Conservation (phyloP, 2,888 invertebrate genomes). For the Melanchra persicariae region DNA sequence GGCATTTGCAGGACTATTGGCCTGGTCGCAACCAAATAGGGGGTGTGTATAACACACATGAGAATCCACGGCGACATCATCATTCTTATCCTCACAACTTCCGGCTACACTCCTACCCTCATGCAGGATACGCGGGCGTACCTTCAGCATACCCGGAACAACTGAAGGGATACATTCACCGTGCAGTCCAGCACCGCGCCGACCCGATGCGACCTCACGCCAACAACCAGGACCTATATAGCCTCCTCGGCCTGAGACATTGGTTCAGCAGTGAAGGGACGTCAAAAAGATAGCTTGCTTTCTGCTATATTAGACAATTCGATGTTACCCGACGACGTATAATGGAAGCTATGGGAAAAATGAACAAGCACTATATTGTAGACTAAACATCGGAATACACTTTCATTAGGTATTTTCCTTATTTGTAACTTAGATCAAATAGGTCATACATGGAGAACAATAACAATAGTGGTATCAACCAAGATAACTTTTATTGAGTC, state of each 20-base stretch:
- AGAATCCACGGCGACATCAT: conserved; percentile 86
- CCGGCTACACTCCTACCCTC: conserved; percentile 79
- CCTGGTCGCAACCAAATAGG: conserved; percentile 82
- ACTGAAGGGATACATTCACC: conserved; percentile 79
- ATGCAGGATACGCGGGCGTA: conserved; percentile 71
- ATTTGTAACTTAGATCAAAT: conserved; percentile 19
- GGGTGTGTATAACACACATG: conserved; percentile 85
- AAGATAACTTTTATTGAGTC: conserved; percentile 13
- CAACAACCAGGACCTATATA: conserved; percentile 85
- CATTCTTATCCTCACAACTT: conserved; percentile 85
- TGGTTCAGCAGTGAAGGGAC: conserved; percentile 88
- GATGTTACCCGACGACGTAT: conserved; percentile 90
- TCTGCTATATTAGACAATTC: conserved; percentile 80
- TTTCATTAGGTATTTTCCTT: conserved; percentile 37
- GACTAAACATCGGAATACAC: conserved; percentile 51
- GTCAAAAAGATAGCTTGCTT: conserved; percentile 86
- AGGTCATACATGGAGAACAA: conserved; percentile 8
- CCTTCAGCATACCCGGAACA: conserved; percentile 78
- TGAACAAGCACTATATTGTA: conserved; percentile 62
- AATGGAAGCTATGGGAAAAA: conserved; percentile 87
- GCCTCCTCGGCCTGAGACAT: conserved; percentile 86
- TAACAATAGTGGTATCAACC: conserved; percentile 13
- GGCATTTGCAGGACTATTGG: conserved; percentile 88
- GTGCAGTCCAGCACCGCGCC: conserved; percentile 76
- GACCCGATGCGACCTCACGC: conserved; percentile 77